Percentiles rank a stretch among this genome's conserved stretches.
These are phyloP conservation scores for Spongilla lacustris DNA, from an alignment of 37 sponge, comb jelly and placozoan genomes.

Conservation along the genomic window DNA sequence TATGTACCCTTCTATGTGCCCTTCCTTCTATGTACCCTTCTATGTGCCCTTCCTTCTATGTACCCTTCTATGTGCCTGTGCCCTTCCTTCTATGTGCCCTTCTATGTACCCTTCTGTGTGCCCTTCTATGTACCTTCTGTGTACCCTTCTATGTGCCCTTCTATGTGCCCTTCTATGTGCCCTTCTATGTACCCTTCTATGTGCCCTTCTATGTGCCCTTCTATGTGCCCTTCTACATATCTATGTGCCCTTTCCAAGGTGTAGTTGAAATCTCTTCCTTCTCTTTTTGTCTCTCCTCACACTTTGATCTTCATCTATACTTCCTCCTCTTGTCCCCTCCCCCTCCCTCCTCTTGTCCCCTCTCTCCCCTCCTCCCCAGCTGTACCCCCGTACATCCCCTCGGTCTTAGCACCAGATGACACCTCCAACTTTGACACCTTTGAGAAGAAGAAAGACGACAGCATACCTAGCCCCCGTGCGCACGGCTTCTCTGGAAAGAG, in stretches of 20 bases:
- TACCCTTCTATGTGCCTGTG: no score
- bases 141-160: no score
- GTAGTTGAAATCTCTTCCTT: not conserved
- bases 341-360: not conserved
- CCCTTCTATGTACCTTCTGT: no score
- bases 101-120: no score
- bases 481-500: constrained; percentile 62
- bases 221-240: not conserved
- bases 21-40: no score
- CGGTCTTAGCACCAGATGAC: constrained; percentile 64
- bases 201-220: constrained; percentile 9
- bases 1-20: no score
- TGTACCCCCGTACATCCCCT: constrained; percentile 82
- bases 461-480: not conserved
- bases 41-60: no score
- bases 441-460: constrained; percentile 30
- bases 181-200: not conserved
- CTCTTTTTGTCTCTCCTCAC: no score
- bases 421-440: constrained; percentile 84
- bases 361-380: constrained; percentile 6
- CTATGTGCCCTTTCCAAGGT: no score
- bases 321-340: not conserved
- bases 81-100: no score
- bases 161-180: no score
- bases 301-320: not conserved